Percentiles rank a stretch among this genome's conserved stretches.
Evolutionary conservation across 2,888 invertebrate species (phyloP).

Genomic region (Drosophila melanosoma): DNA sequence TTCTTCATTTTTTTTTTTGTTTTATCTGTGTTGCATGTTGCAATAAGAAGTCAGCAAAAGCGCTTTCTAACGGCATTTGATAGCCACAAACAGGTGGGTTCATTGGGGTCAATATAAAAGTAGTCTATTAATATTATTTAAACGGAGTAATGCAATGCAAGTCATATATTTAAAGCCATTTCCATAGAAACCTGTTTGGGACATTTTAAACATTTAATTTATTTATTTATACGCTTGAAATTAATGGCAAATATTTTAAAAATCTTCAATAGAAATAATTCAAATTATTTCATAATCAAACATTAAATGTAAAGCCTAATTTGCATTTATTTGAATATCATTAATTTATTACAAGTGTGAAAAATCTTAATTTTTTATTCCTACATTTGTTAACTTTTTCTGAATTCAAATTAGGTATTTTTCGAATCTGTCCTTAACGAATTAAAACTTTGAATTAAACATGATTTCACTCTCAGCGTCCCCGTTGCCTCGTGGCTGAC

Average conservation of each 20-base stretch:
- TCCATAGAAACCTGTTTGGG: background rate
- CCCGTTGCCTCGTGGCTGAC: background rate
- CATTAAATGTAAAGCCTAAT: no score
- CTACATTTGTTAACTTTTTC: background rate
- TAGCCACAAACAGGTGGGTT: slow-evolving; percentile 71
- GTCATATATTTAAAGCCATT: background rate
- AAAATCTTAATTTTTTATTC: no score
- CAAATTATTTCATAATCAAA: no score
- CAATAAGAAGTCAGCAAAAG: slow-evolving; percentile 47
- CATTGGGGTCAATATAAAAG: slow-evolving; percentile 59
- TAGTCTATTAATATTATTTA: slow-evolving; percentile 41
- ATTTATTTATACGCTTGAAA: background rate
- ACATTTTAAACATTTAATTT: background rate
- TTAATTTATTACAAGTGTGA: no score
- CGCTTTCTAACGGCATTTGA: slow-evolving; percentile 61
- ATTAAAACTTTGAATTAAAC: background rate
- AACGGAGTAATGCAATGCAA: background rate
- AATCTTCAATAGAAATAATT: background rate
- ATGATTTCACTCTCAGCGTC: slow-evolving; percentile 2
- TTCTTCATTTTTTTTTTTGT: background rate
- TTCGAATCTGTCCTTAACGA: background rate
- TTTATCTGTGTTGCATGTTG: slow-evolving; percentile 30
- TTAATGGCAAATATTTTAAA: background rate
- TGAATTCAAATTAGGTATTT: background rate
- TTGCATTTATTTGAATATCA: no score